Evolutionary conservation across 2,797 vertebrate genomes (phyloP).

Genomic region (Spatula versicolor): DNA sequence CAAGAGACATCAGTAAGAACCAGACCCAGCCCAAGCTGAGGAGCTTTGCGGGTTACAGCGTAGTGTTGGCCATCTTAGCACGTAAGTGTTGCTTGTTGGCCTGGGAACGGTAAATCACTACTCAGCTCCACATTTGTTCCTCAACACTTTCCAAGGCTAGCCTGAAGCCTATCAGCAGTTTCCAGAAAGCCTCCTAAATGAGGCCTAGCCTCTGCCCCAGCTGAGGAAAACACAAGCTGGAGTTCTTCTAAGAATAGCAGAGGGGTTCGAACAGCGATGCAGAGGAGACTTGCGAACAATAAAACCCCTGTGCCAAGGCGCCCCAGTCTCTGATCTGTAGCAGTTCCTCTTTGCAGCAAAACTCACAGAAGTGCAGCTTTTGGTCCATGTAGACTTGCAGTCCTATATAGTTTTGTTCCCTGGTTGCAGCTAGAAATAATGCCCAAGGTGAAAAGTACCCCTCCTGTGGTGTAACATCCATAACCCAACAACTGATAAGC

Average conservation of each 20-base stretch:
- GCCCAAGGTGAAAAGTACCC: background rate
- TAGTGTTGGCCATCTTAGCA: background rate
- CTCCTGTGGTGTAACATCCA: background rate
- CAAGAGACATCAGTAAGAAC: background rate
- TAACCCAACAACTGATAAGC: background rate
- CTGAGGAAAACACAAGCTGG: background rate
- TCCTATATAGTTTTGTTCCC: background rate
- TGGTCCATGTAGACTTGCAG: background rate
- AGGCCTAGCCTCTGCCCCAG: background rate
- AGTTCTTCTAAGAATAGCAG: background rate
- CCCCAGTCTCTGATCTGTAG: background rate
- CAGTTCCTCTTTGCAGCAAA: background rate
- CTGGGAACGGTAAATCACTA: background rate
- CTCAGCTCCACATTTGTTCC: background rate
- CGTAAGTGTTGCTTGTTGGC: background rate
- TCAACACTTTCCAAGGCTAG: background rate
- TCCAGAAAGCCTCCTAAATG: background rate
- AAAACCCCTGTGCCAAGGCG: background rate
- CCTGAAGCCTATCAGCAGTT: background rate
- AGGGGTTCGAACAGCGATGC: background rate
- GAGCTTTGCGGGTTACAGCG: background rate
- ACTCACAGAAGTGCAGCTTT: background rate
- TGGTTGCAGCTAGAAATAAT: background rate
- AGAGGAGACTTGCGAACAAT: background rate
- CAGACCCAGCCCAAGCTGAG: background rate